Evolutionary conservation across 2,888 invertebrate genomes (phyloP), one percentile per base, ranked within the genome.

Genomic region (Taphrorychus bicolor): DNA sequence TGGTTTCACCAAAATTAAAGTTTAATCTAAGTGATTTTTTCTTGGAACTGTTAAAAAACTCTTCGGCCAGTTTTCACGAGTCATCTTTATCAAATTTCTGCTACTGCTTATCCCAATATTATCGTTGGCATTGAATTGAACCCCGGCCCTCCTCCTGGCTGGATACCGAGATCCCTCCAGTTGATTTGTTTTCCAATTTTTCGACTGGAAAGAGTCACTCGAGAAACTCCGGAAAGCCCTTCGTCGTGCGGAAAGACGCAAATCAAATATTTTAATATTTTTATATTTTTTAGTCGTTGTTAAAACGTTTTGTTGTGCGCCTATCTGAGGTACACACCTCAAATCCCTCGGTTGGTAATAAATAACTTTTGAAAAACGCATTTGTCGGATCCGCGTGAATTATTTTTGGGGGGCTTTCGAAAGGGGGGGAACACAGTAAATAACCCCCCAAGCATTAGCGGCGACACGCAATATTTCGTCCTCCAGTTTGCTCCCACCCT

Each of bases 381-480:
- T 66, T 70, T 66, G 66, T 66, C 70, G 64, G 63, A 24, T 52
- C 22, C 56, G 58, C 63, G 48, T 70, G 70, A 70, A 66, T 63
- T 70, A 70, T 70, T 54, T 63, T 60, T 49, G 51, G 32, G 59
- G 49, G 63, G 61, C 9, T 17, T 53, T 57, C 21, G 51, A 24
- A 57, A 49, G 52, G 66, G 49, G 66, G 57, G 56, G n/a, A n/a
- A n/a, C 68, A 41, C 59, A 69, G 65, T 69, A 70, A 70, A 69
- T 69, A 69, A 69, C 69, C 59, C 66, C 78, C 76, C 76, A 74
- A 73, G 78, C 77, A 79, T 78, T 79, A 79, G 77, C 60, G 73
- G 71, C 76, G 80, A 80, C 80, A 79, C 77, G 79, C 79, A 78
- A 81, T 81, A 80, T 80, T 80, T 81, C 64, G 70, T 64, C 67